Evolutionary conservation across 2,113 vertebrate species (phyloP).

Genomic region (Xenotilapia caudafasciata): DNA sequence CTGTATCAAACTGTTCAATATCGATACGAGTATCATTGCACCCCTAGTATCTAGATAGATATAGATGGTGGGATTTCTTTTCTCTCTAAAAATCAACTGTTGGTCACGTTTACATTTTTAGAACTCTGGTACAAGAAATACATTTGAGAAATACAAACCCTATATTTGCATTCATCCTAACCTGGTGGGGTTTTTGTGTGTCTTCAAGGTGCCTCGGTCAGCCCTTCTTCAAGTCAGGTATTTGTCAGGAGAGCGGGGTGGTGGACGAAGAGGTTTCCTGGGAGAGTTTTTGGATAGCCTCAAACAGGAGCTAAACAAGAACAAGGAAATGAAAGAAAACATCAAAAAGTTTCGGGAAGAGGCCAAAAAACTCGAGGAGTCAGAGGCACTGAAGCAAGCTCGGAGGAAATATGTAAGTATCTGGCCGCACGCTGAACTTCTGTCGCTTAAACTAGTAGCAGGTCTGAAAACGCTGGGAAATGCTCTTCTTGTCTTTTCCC

Average conservation of each 20-base stretch:
- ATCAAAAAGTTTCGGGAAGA: conserved; percentile 93
- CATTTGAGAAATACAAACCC: not conserved
- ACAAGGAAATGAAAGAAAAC: conserved; percentile 96
- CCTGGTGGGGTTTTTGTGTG: not conserved
- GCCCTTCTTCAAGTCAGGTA: conserved; percentile 45
- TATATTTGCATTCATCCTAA: not conserved
- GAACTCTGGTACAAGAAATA: not conserved
- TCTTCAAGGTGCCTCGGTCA: not conserved
- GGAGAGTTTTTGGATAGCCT: conserved; percentile 88
- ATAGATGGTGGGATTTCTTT: not conserved
- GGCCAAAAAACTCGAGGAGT: conserved; percentile 90
- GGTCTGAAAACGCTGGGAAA: not conserved
- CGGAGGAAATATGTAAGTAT: conserved; percentile 90
- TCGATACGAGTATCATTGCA: too few species aligned
- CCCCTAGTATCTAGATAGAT: not conserved
- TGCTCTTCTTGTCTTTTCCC: not conserved
- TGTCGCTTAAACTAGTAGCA: not conserved
- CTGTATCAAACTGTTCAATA: too few species aligned
- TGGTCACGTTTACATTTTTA: not conserved
- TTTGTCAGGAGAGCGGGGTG: conserved; percentile 55
- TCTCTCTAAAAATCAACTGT: not conserved
- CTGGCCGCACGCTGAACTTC: not conserved
- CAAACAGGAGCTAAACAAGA: conserved; percentile 90
- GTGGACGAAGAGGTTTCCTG: conserved; percentile 85
- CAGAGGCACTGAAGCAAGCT: conserved; percentile 85